Conservation (phyloP, 1,140 invertebrate genomes). For the Drosophila pectinifera region DNA sequence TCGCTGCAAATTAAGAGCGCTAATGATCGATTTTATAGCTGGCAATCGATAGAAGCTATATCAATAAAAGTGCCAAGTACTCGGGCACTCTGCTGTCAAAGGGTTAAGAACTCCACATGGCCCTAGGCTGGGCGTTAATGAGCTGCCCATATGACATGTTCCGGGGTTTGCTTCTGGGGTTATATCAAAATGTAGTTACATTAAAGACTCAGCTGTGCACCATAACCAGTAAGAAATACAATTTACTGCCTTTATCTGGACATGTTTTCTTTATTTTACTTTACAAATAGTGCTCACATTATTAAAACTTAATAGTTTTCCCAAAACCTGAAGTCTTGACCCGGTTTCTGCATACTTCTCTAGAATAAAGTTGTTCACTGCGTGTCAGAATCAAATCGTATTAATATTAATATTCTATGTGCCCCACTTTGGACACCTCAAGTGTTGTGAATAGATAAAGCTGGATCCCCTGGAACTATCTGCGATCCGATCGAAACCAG, state of each 20-base stretch:
- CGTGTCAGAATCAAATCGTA: conserved; percentile 12
- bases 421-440: conserved; percentile 38
- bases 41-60: conserved; percentile 60
- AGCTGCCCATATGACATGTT: conserved; percentile 41
- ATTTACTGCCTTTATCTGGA: not conserved
- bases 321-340: not conserved
- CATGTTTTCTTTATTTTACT: not conserved
- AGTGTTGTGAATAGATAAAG: conserved; percentile 21
- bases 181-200: conserved; percentile 14
- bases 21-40: conserved; percentile 82
- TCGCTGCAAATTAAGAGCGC: conserved; percentile 76
- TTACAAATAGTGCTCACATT: not conserved
- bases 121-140: conserved; percentile 41
- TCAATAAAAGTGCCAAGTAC: conserved; percentile 51
- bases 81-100: conserved; percentile 28
- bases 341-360: not conserved
- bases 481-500: conserved; percentile 35
- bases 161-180: conserved; percentile 7
- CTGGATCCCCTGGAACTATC: conserved; percentile 6
- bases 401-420: conserved; percentile 27
- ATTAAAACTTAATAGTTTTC: not conserved
- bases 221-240: not conserved
- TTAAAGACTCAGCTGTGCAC: not conserved
- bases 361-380: not conserved
- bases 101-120: conserved; percentile 17